These are phyloP conservation scores for Siniperca obscura DNA, from an alignment of 2,797 vertebrate genomes.

Conservation along the genomic window DNA sequence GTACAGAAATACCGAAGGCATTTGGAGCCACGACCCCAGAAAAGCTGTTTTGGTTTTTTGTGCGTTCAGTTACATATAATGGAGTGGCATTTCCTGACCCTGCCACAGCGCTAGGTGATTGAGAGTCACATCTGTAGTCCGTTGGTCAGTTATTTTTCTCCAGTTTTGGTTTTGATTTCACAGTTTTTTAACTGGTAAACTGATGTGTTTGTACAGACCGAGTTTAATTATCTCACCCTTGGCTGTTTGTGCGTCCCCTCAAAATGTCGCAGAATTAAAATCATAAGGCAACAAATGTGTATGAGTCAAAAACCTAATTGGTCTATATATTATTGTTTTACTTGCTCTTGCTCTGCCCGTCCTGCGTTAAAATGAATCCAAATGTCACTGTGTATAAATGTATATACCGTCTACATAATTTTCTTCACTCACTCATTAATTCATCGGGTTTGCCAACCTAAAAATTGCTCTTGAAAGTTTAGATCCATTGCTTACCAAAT, in stretches of 20 bases:
- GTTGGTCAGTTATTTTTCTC: neutral
- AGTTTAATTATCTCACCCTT: neutral
- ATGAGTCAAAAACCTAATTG: neutral
- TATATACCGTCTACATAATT: neutral
- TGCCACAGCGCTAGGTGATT: neutral
- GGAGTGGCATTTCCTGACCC: constrained; percentile 9
- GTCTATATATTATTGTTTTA: neutral
- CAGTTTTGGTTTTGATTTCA: neutral
- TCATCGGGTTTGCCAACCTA: neutral
- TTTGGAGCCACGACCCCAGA: neutral
- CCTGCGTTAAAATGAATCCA: neutral
- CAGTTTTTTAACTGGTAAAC: neutral
- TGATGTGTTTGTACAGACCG: neutral
- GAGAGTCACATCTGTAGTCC: neutral
- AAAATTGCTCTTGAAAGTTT: neutral
- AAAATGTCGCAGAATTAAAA: neutral
- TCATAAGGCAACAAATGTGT: neutral
- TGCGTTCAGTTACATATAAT: neutral
- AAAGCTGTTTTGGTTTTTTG: neutral
- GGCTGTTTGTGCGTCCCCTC: neutral
- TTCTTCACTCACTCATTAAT: neutral
- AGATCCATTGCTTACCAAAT: constrained; percentile 83
- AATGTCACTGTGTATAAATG: neutral
- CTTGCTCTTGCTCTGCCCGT: neutral
- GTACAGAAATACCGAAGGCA: neutral